phyloP scores from a whole-genome alignment of 2,888 invertebrate species.

The Aspidiotus rigidus region DNA sequence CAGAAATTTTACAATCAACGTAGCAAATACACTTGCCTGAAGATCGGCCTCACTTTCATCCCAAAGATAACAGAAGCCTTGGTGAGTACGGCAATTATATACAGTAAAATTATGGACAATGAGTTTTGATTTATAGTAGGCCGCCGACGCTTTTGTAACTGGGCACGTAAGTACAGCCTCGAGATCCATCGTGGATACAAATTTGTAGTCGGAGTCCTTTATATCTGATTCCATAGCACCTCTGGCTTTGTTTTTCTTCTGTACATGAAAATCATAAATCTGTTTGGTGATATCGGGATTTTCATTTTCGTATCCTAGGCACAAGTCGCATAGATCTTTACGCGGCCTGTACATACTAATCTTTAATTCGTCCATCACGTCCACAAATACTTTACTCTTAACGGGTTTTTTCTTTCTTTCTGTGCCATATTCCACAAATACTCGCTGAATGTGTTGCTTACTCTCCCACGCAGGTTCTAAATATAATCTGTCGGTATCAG shows the following conservation, averaged over 20 bases:
- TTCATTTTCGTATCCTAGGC: not conserved
- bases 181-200: slow-evolving; percentile 1
- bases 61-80: slow-evolving; percentile 1
- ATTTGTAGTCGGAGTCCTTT: not conserved
- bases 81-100: not conserved
- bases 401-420: not conserved
- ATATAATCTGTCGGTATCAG: no score
- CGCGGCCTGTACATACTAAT: not conserved
- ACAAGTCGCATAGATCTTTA: not conserved
- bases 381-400: not conserved
- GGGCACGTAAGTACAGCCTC: not conserved
- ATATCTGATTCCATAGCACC: no score
- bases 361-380: not conserved
- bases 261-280: no score
- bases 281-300: no score
- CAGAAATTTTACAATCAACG: not conserved
- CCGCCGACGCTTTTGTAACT: not conserved
- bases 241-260: no score
- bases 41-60: not conserved
- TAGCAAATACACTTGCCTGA: not conserved
- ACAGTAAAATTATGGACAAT: slow-evolving; percentile 1
- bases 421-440: not conserved
- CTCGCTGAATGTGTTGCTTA: not conserved
- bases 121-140: not conserved
- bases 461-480: no score